Conservation (phyloP, 2,113 vertebrate species). For the Myxocyprinus asiaticus region DNA sequence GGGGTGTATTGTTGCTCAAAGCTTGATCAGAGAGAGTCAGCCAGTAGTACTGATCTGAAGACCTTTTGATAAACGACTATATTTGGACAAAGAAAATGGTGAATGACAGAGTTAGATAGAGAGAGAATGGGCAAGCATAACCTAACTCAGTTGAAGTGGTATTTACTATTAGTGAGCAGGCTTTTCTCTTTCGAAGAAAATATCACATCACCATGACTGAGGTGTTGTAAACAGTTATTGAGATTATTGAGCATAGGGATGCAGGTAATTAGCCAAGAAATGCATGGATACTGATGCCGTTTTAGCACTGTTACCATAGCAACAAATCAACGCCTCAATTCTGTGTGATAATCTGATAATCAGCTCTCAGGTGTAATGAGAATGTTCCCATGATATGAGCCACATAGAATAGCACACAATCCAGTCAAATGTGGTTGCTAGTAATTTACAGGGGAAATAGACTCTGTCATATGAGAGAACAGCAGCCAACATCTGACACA, state of each 20-base stretch:
- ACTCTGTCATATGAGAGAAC: too few species aligned
- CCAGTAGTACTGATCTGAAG: constrained; percentile 17
- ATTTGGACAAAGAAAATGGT: too few species aligned
- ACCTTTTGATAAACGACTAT: not conserved
- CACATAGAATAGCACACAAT: too few species aligned
- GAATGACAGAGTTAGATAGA: too few species aligned
- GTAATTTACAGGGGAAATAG: too few species aligned
- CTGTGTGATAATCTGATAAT: constrained; percentile 44
- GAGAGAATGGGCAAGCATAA: too few species aligned
- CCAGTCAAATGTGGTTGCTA: too few species aligned
- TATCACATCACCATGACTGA: not conserved
- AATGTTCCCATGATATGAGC: constrained; percentile 15
- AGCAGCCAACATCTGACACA: too few species aligned
- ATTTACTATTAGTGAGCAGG: not conserved
- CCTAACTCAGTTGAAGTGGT: not conserved
- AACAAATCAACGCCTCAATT: constrained; percentile 42
- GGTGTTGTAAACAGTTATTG: not conserved
- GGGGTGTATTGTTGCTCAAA: not conserved
- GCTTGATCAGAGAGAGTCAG: not conserved
- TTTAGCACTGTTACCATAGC: constrained; percentile 34
- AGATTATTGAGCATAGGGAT: not conserved
- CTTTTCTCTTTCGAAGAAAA: not conserved
- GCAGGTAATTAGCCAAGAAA: constrained; percentile 20
- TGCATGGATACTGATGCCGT: constrained; percentile 30
- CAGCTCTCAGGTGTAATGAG: constrained; percentile 32